A percentile compares a stretch with the other conserved stretches of the same genome.
Conservation (phyloP, 2,113 vertebrate genomes). For the Euleptes europaea region DNA sequence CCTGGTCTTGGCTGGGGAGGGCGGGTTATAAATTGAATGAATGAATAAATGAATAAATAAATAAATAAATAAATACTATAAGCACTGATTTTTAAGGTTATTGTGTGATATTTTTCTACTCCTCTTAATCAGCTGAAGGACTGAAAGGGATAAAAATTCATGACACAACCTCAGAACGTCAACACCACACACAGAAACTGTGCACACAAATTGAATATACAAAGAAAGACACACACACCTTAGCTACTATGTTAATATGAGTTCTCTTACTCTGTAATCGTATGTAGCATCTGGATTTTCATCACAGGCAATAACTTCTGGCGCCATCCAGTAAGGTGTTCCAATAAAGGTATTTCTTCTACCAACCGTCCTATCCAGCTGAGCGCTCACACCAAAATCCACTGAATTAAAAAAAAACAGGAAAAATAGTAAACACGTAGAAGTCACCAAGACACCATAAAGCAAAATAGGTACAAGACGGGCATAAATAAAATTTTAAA, state of each 20-base stretch:
- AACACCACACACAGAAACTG: not conserved
- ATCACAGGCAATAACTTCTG: constrained; percentile 97
- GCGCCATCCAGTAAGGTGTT: constrained; percentile 98
- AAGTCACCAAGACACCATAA: constrained; percentile 34
- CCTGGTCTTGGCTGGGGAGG: too few species aligned
- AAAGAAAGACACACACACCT: not conserved
- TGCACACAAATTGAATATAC: not conserved
- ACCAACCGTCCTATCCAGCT: constrained; percentile 95
- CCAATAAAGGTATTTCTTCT: constrained; percentile 98
- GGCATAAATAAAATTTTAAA: not conserved
- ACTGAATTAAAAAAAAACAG: constrained; percentile 74
- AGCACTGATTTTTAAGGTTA: not conserved
- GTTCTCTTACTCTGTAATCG: constrained; percentile 90
- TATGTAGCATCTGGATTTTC: constrained; percentile 99
- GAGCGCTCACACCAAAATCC: constrained; percentile 97
- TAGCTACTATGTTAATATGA: constrained; percentile 3
- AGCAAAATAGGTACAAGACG: constrained; percentile 7
- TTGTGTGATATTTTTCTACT: not conserved
- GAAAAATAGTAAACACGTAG: not conserved
- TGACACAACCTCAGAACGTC: not conserved
- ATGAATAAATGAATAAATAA: too few species aligned
- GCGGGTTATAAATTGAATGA: too few species aligned
- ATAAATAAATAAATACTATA: too few species aligned
- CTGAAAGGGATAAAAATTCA: not conserved
- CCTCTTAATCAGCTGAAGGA: not conserved